A percentile compares a stretch with the other conserved stretches of the same genome.
Evolutionary conservation across 2,888 invertebrate genomes (phyloP).

Genomic region (Allygus modestus): DNA sequence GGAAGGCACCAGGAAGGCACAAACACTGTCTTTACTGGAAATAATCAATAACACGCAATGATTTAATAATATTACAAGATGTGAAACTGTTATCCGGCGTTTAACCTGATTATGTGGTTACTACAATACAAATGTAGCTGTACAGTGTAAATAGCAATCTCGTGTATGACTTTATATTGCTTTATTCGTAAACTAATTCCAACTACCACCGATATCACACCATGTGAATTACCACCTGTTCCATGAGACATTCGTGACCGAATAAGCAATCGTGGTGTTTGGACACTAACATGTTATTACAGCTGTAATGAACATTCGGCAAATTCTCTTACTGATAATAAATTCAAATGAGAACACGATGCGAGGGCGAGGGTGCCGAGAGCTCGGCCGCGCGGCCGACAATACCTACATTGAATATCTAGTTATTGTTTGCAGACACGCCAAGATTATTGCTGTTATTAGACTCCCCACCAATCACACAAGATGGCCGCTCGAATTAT

Average conservation of each 20-base stretch:
- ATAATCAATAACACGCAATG: too few species aligned
- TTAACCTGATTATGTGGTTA: too few species aligned
- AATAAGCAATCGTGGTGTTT: slow-evolving; percentile 2
- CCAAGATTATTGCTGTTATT: slow-evolving; percentile 49
- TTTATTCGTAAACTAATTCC: too few species aligned
- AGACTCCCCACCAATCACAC: slow-evolving; percentile 52
- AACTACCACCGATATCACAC: background rate
- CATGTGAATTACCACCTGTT: slow-evolving; percentile 1
- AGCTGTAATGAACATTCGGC: slow-evolving; percentile 24
- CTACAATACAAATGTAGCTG: too few species aligned
- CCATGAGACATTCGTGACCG: slow-evolving; percentile 23
- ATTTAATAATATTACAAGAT: too few species aligned
- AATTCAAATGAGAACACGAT: slow-evolving; percentile 29
- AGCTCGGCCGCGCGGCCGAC: background rate
- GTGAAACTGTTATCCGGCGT: too few species aligned
- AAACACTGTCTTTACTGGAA: too few species aligned
- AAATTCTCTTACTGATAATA: background rate
- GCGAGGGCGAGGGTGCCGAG: slow-evolving; percentile 25
- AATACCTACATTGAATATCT: slow-evolving; percentile 51
- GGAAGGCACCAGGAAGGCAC: too few species aligned
- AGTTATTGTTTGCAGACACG: slow-evolving; percentile 42
- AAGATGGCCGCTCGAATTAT: slow-evolving; percentile 47
- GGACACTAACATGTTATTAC: slow-evolving; percentile 23
- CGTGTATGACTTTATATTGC: too few species aligned
- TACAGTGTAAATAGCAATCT: too few species aligned